These are phyloP conservation scores for Erpobdella octoculata DNA, from an alignment of 2,888 invertebrate genomes.

Conservation along the genomic window DNA sequence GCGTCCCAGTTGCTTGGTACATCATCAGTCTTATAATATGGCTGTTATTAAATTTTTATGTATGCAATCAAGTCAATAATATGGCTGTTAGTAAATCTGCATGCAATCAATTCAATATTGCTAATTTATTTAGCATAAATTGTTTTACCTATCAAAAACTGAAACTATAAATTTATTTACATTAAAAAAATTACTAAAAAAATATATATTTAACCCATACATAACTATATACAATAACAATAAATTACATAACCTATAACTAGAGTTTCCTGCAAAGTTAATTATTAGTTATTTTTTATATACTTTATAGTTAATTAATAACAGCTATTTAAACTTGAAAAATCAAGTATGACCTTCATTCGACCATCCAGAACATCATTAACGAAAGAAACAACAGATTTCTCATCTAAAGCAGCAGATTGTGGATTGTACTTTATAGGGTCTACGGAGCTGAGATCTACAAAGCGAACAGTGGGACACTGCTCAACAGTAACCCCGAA, in stretches of 20 bases:
- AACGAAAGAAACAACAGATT: conserved; percentile 70
- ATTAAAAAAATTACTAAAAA: background rate
- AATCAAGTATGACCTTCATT: conserved; percentile 61
- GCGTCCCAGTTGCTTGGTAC: conserved; percentile 95
- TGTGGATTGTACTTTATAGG: conserved; percentile 71
- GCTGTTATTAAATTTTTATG: conserved; percentile 51
- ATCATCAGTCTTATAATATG: conserved; percentile 85
- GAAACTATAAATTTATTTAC: background rate
- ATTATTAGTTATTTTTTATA: too few relatives aligned
- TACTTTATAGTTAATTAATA: too few relatives aligned
- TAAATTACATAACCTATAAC: too few relatives aligned
- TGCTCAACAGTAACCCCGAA: conserved; percentile 93
- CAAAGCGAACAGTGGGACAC: conserved; percentile 62
- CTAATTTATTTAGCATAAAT: too few relatives aligned
- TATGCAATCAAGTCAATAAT: background rate
- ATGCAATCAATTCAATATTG: too few relatives aligned
- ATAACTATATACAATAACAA: too few relatives aligned
- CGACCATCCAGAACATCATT: conserved; percentile 81
- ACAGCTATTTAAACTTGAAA: background rate
- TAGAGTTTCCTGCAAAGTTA: too few relatives aligned
- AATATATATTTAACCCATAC: too few relatives aligned
- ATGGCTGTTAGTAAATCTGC: background rate
- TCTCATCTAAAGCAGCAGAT: conserved; percentile 60
- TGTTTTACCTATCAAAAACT: too few relatives aligned
- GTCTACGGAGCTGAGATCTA: conserved; percentile 74